These are phyloP conservation scores for Montifringilla adamsi DNA, from an alignment of 2,113 vertebrate genomes.

Conservation along the genomic window DNA sequence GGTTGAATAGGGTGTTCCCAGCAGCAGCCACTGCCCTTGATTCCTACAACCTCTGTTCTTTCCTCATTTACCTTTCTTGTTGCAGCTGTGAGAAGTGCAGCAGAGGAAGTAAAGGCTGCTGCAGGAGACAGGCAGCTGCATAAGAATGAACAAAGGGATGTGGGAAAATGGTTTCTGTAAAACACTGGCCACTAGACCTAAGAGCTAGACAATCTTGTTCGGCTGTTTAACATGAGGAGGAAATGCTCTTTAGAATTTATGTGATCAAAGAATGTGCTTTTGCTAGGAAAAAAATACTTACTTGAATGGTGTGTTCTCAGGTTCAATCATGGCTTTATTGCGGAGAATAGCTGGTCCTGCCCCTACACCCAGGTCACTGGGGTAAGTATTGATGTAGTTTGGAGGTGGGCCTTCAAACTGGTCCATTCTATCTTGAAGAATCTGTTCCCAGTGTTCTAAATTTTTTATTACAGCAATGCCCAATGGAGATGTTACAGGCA, in stretches of 20 bases:
- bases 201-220: not conserved
- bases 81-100: not conserved
- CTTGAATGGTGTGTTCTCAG: conserved; percentile 98
- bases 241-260: not conserved
- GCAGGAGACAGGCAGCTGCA: not conserved
- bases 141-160: not conserved
- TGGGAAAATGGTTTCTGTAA: not conserved
- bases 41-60: not conserved
- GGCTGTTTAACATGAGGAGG: not conserved
- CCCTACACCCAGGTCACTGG: conserved; percentile 81
- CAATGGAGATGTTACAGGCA: conserved; percentile 91
- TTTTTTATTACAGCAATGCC: conserved; percentile 91
- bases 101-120: not conserved
- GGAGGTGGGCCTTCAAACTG: conserved; percentile 93
- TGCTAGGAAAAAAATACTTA: conserved; percentile 59
- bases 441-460: conserved; percentile 94
- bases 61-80: not conserved
- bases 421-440: conserved; percentile 90
- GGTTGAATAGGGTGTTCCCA: not conserved
- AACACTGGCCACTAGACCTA: not conserved
- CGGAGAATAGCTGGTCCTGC: conserved; percentile 88
- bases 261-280: not conserved
- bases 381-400: conserved; percentile 92
- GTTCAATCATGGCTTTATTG: conserved; percentile 96
- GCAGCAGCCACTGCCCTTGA: not conserved